These are phyloP conservation scores for Herpetotheres cachinnans DNA, from an alignment of 2,113 vertebrate genomes.

Conservation along the genomic window DNA sequence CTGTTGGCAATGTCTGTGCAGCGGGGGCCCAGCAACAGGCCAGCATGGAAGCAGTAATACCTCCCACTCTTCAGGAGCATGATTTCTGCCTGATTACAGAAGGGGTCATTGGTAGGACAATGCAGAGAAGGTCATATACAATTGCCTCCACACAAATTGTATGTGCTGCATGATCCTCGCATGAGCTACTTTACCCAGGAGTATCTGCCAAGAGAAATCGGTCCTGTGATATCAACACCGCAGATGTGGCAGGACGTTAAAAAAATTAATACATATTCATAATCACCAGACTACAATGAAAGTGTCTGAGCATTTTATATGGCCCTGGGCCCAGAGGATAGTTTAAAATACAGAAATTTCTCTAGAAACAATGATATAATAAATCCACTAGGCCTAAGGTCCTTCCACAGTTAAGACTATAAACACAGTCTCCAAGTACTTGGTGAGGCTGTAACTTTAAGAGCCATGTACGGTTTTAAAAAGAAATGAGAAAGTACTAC, in stretches of 20 bases:
- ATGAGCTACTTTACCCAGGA: background rate
- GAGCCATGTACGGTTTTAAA: background rate
- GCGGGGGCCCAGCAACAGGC: slow-evolving; percentile 35
- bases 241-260: background rate
- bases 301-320: background rate
- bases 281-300: background rate
- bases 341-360: background rate
- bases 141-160: background rate
- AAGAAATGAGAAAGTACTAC: background rate
- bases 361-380: background rate
- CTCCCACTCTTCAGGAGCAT: slow-evolving; percentile 58
- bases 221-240: background rate
- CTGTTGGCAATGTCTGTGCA: slow-evolving; percentile 58
- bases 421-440: background rate
- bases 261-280: background rate
- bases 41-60: slow-evolving; percentile 47
- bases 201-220: background rate
- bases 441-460: background rate
- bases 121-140: background rate
- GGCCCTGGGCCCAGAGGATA: background rate
- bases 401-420: background rate
- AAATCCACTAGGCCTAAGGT: background rate
- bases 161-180: background rate
- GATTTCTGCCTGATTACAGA: slow-evolving; percentile 61
- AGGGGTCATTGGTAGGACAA: slow-evolving; percentile 65